These are phyloP conservation scores for Phasia obesa DNA, from an alignment of 2,888 invertebrate genomes.

Conservation along the genomic window DNA sequence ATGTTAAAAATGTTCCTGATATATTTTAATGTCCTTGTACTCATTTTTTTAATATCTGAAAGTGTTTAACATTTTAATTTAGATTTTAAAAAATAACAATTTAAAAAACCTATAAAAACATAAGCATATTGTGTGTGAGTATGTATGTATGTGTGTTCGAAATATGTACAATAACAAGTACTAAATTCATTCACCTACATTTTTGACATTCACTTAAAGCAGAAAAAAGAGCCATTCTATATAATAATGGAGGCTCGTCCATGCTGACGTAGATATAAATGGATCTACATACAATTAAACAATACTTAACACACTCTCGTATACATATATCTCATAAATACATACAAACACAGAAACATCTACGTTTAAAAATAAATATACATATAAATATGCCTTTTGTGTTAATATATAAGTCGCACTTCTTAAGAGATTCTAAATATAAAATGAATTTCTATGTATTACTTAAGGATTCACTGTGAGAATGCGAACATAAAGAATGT, in stretches of 20 bases:
- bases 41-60: too few species aligned
- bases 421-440: not conserved
- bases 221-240: slow-evolving; percentile 26
- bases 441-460: not conserved
- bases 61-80: too few species aligned
- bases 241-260: slow-evolving; percentile 71
- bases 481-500: slow-evolving; percentile 3
- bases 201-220: slow-evolving; percentile 55
- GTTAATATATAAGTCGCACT: too few species aligned
- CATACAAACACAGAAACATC: slow-evolving; percentile 5
- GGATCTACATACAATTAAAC: slow-evolving; percentile 4
- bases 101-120: too few species aligned
- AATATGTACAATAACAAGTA: slow-evolving; percentile 13
- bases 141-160: not conserved
- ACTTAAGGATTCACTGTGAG: slow-evolving; percentile 12
- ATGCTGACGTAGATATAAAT: slow-evolving; percentile 69
- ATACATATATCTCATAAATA: not conserved
- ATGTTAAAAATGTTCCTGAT: too few species aligned
- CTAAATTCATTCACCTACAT: slow-evolving; percentile 61
- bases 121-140: too few species aligned
- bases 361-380: not conserved
- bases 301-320: slow-evolving; percentile 3
- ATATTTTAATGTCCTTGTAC: too few species aligned
- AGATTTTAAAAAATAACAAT: too few species aligned
- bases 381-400: not conserved